These are phyloP conservation scores for Scaptomyza montana DNA, from an alignment of 1,140 invertebrate species.

Conservation along the genomic window DNA sequence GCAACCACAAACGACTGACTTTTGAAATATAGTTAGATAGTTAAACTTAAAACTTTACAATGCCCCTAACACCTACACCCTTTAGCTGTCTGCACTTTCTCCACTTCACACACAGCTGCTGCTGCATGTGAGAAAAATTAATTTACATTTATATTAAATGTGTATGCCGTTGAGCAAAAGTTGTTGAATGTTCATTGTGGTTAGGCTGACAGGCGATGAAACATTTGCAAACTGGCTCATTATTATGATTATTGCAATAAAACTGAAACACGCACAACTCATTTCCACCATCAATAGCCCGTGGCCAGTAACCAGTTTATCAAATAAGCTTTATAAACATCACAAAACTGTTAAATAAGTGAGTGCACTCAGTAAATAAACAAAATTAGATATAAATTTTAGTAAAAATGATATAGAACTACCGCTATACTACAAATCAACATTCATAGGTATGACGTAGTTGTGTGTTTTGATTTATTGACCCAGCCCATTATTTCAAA, in stretches of 20 bases:
- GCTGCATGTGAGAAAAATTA: constrained; percentile 42
- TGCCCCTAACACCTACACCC: background rate
- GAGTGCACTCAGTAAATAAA: background rate
- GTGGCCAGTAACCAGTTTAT: constrained; percentile 1
- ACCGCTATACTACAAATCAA: too few relatives aligned
- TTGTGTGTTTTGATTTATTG: too few relatives aligned
- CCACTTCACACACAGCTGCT: background rate
- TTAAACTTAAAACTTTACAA: constrained; percentile 53
- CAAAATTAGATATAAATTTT: background rate
- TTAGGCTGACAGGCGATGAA: constrained; percentile 13
- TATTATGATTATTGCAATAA: constrained; percentile 31
- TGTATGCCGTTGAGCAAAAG: constrained; percentile 41
- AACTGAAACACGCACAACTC: constrained; percentile 26
- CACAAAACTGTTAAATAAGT: background rate
- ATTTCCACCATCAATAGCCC: constrained; percentile 8
- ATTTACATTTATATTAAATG: constrained; percentile 64
- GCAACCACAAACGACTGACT: constrained; percentile 23
- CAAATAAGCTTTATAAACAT: background rate
- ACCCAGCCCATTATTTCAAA: too few relatives aligned
- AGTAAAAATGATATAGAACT: too few relatives aligned
- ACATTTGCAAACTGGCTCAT: constrained; percentile 38
- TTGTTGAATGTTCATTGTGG: constrained; percentile 26
- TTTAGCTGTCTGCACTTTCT: too few relatives aligned
- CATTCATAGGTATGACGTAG: too few relatives aligned
- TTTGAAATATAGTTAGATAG: constrained; percentile 48